These are phyloP conservation scores for Zaprionus capensis DNA, from an alignment of 1,140 invertebrate genomes.

Conservation along the genomic window DNA sequence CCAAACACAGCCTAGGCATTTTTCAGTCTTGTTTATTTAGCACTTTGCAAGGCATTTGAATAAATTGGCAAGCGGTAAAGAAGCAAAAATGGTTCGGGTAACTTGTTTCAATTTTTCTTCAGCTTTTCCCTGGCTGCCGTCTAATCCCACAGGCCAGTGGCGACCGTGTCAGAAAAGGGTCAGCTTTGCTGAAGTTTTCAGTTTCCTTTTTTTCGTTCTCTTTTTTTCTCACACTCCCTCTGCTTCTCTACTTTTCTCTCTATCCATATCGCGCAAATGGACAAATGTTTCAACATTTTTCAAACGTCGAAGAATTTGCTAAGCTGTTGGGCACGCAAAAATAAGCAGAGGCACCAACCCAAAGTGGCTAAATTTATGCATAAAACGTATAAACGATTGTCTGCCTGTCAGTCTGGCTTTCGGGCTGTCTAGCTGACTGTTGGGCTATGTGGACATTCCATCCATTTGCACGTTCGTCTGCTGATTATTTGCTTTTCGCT, in stretches of 20 bases:
- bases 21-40: slow-evolving; percentile 81
- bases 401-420: slow-evolving; percentile 19
- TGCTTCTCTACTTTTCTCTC: slow-evolving; percentile 33
- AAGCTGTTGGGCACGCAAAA: slow-evolving; percentile 47
- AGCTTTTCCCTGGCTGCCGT: slow-evolving; percentile 14
- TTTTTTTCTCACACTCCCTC: background rate
- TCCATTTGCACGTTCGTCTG: slow-evolving; percentile 49
- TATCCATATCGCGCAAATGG: slow-evolving; percentile 54
- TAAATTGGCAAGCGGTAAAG: slow-evolving; percentile 72
- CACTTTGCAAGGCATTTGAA: slow-evolving; percentile 82
- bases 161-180: slow-evolving; percentile 63
- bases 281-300: slow-evolving; percentile 77
- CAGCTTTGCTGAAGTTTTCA: slow-evolving; percentile 63
- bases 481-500: slow-evolving; percentile 38
- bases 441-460: slow-evolving; percentile 21
- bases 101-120: slow-evolving; percentile 75
- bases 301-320: slow-evolving; percentile 62
- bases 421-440: slow-evolving; percentile 5
- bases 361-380: slow-evolving; percentile 79
- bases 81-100: slow-evolving; percentile 58
- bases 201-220: slow-evolving; percentile 28
- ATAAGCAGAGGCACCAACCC: slow-evolving; percentile 40
- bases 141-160: slow-evolving; percentile 71
- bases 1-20: slow-evolving; percentile 29
- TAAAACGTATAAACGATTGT: slow-evolving; percentile 56